Percentiles rank a stretch among this genome's conserved stretches.
Evolutionary conservation across 2,113 vertebrate species (phyloP).

Genomic region (Protobothrops mucrosquamatus): DNA sequence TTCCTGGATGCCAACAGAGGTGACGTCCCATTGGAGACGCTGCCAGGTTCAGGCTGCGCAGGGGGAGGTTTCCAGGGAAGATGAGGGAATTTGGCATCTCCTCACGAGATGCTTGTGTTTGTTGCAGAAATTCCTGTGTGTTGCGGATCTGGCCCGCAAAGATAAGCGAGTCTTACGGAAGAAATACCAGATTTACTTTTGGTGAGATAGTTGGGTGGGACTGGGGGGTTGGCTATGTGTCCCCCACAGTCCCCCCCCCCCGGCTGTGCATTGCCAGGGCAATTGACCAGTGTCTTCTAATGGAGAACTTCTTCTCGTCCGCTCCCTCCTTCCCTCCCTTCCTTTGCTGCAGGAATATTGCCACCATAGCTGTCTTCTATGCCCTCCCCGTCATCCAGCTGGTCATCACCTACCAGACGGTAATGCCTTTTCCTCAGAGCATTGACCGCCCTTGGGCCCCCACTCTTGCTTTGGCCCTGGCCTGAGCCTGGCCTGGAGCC

Average conservation of each 20-base stretch:
- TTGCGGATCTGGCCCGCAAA: conserved; percentile 91
- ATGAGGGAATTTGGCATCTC: too few species aligned
- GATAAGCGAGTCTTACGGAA: conserved; percentile 93
- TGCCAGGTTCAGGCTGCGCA: neutral
- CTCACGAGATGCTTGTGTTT: neutral
- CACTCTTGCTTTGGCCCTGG: neutral
- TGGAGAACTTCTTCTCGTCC: neutral
- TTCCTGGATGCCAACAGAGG: neutral
- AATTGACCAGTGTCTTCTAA: neutral
- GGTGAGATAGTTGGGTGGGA: conserved; percentile 71
- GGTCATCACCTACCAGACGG: conserved; percentile 98
- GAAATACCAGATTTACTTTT: conserved; percentile 99
- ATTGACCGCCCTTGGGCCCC: too few species aligned
- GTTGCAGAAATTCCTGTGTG: conserved; percentile 86
- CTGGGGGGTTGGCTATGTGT: neutral
- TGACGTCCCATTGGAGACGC: neutral
- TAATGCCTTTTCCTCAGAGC: conserved; percentile 57
- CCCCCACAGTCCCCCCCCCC: neutral
- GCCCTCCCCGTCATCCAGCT: conserved; percentile 94
- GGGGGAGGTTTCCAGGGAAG: neutral
- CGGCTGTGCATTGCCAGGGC: neutral
- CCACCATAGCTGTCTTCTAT: conserved; percentile 94
- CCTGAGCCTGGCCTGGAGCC: neutral
- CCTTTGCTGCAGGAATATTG: conserved; percentile 83
- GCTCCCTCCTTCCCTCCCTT: neutral